Evolutionary conservation across 2,888 invertebrate species (phyloP), one percentile per base, ranked within the genome.

Genomic region (Strigamia crassipes): DNA sequence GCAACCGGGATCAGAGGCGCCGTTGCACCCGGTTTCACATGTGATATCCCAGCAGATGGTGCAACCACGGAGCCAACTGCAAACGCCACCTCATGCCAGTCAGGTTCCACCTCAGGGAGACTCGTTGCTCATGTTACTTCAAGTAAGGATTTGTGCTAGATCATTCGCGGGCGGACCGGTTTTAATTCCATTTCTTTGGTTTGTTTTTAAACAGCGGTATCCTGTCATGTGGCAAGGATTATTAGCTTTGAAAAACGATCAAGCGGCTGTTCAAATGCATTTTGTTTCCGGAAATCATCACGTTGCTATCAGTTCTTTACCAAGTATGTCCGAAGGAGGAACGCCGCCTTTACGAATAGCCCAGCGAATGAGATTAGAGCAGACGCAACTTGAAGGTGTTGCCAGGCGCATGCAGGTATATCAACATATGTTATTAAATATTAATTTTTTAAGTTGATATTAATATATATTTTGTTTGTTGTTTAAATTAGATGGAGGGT

Each of bases 151-250:
- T n/a, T 81, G 21, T 34, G 46, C 78, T 66, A 46, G 41, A 79
- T 18, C 8, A 5, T 56, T 73, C 78, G 34, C 8, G 81, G 34
- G 13, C 78, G 12, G 41, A 13, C 18, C 38, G 34, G 13, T 21
- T 42, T 18, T 34, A 38, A 15, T 78, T 81, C 27, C 82, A 79
- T 79, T 83, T 81, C 78, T 80, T 51, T 13, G 12, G n/a, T 23
- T 18, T 82, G 80, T 86, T 83, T 83, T 85, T 82, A 88, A 89
- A 18, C 92, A 96, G 92, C 93, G 95, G 83, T 97, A 97, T 89
- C 97, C 97, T 12, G 94, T 97, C 78, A 95, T 97, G 94, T 99
- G 99, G 99, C 97, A 97, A 89, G 97, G 99, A 0, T 89, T 96
- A 83, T 89, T 99, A 84, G 97, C 96, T 0, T 90, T 99, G 85